Evolutionary conservation across 1,140 invertebrate species (phyloP), one percentile per base, ranked within the genome.

Genomic region (Camponotus pennsylvanicus): DNA sequence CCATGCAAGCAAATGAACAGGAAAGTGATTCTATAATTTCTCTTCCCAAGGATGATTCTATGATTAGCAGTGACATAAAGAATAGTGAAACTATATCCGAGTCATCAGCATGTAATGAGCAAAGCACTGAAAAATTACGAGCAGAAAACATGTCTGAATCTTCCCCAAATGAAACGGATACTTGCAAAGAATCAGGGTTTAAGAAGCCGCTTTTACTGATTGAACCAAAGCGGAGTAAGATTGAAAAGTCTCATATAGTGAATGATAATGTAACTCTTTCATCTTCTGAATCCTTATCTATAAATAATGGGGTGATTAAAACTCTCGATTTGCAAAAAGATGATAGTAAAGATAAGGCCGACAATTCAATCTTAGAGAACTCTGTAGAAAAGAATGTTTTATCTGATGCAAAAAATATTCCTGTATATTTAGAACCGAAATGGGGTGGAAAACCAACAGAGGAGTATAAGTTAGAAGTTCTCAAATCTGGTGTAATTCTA

Each of bases 401-500:
- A 34, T 45, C 64, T 13, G 84, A 77, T 13, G 11, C 92, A 18
- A 92, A 89, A 73, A 67, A 90, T 2, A 40, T 92, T 21, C 88
- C 93, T 3, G 89, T 96, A 69, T 98, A 98, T 91, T 96, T 96
- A 93, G 97, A 97, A 92, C 98, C 98, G 1, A 93, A 95, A 78
- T 98, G 98, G 98, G 96, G 97, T 66, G 97, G 97, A 0, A 86
- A 96, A n/a, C 97, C 97, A 5, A 92, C 94, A 32, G 93, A 94
- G 32, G 93, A 96, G 11, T 98, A 97, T 92, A 95, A 94, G 61
- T 95, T 98, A 79, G 97, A 98, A 95, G 96, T 98, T 21, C 91
- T 98, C 6, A 98, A 98, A 93, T 97, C 97, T 11, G 99, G 99
- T 0, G 95, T 97, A 49, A 98, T 99, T 61, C 93, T 99, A 27